Evolutionary conservation across 2,113 vertebrate genomes (phyloP), one percentile per base, ranked within the genome.

Genomic region (Grantiella picta): DNA sequence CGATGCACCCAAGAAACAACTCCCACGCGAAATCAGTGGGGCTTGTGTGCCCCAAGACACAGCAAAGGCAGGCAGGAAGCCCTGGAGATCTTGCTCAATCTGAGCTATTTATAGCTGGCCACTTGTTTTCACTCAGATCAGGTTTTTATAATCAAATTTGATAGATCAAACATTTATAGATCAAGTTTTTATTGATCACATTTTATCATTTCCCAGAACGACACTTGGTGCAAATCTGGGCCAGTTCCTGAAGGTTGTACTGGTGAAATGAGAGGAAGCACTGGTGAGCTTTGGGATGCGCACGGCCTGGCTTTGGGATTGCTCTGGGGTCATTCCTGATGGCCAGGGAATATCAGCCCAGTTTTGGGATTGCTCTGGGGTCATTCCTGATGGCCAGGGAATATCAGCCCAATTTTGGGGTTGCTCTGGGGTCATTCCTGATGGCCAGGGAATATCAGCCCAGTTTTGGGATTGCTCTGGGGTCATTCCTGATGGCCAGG

Each of bases 11-110:
- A 21, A 27, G 60, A 60, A 70, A 8, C 47, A 65, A 35, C 66
- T 10, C 65, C 54, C 50, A 56, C 8, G 0, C 20, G 50, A 78
- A 82, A 64, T 23, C 5, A n/a, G n/a, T 8, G 0, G 0, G 63
- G 23, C 56, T 33, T 61, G 60, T 8, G 36, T 8, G 36, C 45
- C 71, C 25, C 40, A 2, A 5, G 29, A 60, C 57, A 38, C 77
- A 92, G 86, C 68, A 94, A 80, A 83, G 91, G 44, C 89, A 45
- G 50, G 64, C 94, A 94, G 95, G 92, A 90, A 95, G 82, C 79
- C 56, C 54, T 66, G 22, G 61, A 95, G 84, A 56, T 91, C 78
- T 64, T 83, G 84, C 29, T 91, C 81, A 31, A 50, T 72, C 79
- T 64, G 6, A 19, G 87, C 95, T 91, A 82, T 79, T 76, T 79